Percentiles rank a stretch among this genome's conserved stretches.
Conservation (phyloP, 1,140 invertebrate species). For the Penaeus indicus region DNA sequence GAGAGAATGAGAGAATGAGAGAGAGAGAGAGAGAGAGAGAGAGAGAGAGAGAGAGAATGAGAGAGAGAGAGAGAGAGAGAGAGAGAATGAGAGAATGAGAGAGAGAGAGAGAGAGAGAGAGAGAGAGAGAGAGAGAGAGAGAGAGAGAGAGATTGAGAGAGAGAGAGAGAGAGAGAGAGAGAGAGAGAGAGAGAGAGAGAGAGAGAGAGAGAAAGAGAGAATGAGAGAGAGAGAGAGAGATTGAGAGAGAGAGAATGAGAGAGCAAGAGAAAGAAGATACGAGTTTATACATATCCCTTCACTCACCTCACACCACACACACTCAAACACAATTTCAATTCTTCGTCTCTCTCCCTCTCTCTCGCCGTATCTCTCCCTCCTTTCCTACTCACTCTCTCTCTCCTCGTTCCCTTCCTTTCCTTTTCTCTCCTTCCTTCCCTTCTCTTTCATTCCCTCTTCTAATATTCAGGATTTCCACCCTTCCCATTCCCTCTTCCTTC, state of each 20-base stretch:
- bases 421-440: not conserved
- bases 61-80: not conserved
- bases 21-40: not conserved
- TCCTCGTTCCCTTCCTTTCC: not conserved
- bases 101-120: not conserved
- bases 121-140: not conserved
- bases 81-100: not conserved
- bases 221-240: not conserved
- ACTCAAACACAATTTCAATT: not conserved
- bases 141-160: not conserved
- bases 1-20: too few relatives aligned
- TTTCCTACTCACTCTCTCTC: not conserved
- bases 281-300: not conserved
- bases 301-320: not conserved
- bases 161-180: not conserved
- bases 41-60: not conserved
- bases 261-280: not conserved
- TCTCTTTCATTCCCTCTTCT: not conserved
- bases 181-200: not conserved
- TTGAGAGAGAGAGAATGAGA: not conserved
- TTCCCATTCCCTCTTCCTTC: constrained; percentile 6
- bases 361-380: not conserved
- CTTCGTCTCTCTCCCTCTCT: not conserved
- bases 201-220: constrained; percentile 18
- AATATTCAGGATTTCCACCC: too few relatives aligned